Evolutionary conservation across 2,888 invertebrate species (phyloP).

Genomic region (Germaria angustata): DNA sequence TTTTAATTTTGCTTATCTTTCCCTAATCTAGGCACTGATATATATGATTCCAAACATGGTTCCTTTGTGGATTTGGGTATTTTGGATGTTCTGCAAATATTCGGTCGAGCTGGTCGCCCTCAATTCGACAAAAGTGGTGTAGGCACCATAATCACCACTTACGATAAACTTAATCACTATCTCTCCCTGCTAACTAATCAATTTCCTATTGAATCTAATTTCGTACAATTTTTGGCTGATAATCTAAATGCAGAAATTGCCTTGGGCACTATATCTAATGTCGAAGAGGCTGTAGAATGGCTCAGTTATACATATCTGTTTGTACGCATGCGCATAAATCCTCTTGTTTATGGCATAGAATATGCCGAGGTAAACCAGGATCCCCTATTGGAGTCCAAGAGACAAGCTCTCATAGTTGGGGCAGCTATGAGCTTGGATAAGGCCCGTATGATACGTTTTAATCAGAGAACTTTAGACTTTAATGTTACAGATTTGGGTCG

Average conservation of each 20-base stretch:
- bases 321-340: slow-evolving; percentile 96
- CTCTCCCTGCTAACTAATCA: slow-evolving; percentile 96
- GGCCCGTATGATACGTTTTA: slow-evolving; percentile 96
- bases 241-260: slow-evolving; percentile 99
- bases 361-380: slow-evolving; percentile 86
- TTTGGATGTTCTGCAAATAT: slow-evolving; percentile 98
- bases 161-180: slow-evolving; percentile 95
- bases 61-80: slow-evolving; percentile 97
- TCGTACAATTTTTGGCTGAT: slow-evolving; percentile 93
- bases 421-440: slow-evolving; percentile 94
- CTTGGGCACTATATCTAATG: slow-evolving; percentile 96
- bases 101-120: slow-evolving; percentile 98
- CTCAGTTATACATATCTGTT: slow-evolving; percentile 97
- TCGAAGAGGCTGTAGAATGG: slow-evolving; percentile 98
- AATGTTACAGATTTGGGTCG: slow-evolving; percentile 92
- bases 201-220: slow-evolving; percentile 98
- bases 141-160: slow-evolving; percentile 96
- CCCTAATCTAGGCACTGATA: slow-evolving; percentile 88
- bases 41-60: slow-evolving; percentile 97
- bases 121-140: slow-evolving; percentile 97
- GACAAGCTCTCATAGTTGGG: slow-evolving; percentile 87
- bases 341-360: slow-evolving; percentile 86
- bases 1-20: background rate
- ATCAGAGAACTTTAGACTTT: slow-evolving; percentile 90
- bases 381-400: slow-evolving; percentile 87